Base-by-base conservation (phyloP, 2,888 invertebrate species). In the Flabesymbios commensalis region DNA sequence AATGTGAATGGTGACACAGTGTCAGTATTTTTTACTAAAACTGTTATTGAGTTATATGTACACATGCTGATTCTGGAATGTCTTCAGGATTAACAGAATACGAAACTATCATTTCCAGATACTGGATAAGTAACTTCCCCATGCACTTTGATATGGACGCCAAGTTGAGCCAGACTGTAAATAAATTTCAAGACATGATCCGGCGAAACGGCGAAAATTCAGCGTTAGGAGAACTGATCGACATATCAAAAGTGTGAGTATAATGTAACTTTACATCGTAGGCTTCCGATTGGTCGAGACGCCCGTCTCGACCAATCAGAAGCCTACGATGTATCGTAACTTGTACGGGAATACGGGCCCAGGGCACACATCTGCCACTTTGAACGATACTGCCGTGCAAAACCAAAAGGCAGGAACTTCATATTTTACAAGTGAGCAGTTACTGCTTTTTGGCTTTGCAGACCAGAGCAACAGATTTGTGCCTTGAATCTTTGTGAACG, bases 61-160 rank as follows among this genome's bases (percentile, higher is more conserved):
- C 17, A 51, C 10, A 26, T 51, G 19, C 10, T 51, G 31, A 10
- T 51, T 10, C 51, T 14, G 5, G 51, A 22, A 17, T 45, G 14
- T 29, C 10, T 42, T 14, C 19, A 22, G 14, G 14, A 42, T 43
- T 7, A 22, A 42, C 17, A 45, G 7, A 10, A 53, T 53, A 19
- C 47, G 22, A 7, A 39, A 26, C 52, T 1, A 36, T 60, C 24
- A 53, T 33, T 58, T 74, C 65, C 71, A 84, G 86, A 69, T 85
- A 83, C 71, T 87, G 87, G 87, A 86, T 87, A 55, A 75, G 76
- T 41, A 79, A 78, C 54, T 86, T 84, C 71, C 86, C 87, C 1
- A 80, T 85, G 70, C 86, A 86, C 73, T 87, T 87, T 78, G 86
- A 85, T 72, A 79, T 84, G 64, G 85, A 86, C 69, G 70, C 78